These are phyloP conservation scores for Ochotona curzoniae DNA, from an alignment of 2,113 vertebrate genomes.

Conservation along the genomic window DNA sequence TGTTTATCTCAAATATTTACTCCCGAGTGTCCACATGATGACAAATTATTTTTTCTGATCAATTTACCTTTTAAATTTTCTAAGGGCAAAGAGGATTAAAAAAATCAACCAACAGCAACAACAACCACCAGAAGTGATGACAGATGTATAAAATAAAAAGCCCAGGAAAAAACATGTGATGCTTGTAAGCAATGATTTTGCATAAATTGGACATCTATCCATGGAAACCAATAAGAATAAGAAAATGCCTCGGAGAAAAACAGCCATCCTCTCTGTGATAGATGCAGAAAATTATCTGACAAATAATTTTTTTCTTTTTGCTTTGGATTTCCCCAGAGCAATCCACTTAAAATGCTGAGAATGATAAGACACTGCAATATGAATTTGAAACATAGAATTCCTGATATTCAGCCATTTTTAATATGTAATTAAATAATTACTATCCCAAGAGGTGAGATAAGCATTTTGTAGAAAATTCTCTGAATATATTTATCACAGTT, in stretches of 20 bases:
- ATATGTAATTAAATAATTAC: not conserved
- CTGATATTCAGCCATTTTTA: not conserved
- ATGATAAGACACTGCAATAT: not conserved
- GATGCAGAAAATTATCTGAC: not conserved
- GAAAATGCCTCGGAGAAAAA: not conserved
- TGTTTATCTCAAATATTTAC: conserved; percentile 20
- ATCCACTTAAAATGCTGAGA: not conserved
- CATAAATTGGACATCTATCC: not conserved
- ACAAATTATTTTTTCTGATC: conserved; percentile 12
- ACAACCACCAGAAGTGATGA: not conserved
- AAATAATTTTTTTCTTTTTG: conserved; percentile 36
- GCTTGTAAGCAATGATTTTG: not conserved
- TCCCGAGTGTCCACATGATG: conserved; percentile 21
- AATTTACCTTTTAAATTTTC: conserved; percentile 24
- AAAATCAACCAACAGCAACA: not conserved
- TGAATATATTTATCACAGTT: not conserved
- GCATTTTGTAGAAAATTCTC: not conserved
- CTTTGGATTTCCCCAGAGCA: not conserved
- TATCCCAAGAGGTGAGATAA: not conserved
- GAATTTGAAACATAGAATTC: not conserved
- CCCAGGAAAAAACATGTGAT: not conserved
- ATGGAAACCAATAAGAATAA: not conserved
- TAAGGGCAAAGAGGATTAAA: not conserved
- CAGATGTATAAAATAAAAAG: not conserved
- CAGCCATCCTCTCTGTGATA: not conserved